These are phyloP conservation scores for Machimus atricapillus DNA, from an alignment of 2,888 invertebrate species.

Conservation along the genomic window DNA sequence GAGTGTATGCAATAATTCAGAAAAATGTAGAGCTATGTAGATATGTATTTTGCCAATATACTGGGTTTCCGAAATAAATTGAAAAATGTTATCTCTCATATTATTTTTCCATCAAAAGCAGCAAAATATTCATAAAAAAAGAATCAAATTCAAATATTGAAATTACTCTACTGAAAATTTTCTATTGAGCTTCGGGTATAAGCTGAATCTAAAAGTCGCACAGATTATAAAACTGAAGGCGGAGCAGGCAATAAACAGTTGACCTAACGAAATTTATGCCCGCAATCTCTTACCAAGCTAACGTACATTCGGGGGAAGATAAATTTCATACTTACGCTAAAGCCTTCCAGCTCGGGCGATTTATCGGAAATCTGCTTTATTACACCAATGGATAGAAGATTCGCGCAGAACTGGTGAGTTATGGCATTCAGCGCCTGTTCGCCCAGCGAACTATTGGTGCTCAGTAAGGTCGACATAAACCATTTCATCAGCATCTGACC, in stretches of 20 bases:
- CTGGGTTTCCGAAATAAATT: neutral
- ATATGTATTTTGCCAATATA: neutral
- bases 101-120: neutral
- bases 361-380: conserved; percentile 80
- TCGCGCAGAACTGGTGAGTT: conserved; percentile 84
- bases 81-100: neutral
- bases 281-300: neutral
- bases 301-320: neutral
- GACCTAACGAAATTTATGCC: neutral
- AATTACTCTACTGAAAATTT: neutral
- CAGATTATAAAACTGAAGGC: neutral
- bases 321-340: conserved; percentile 22
- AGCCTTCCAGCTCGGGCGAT: conserved; percentile 40
- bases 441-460: conserved; percentile 70
- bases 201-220: neutral
- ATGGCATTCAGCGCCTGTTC: conserved; percentile 78
- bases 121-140: neutral
- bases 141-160: neutral
- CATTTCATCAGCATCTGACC: conserved; percentile 93
- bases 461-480: conserved; percentile 78
- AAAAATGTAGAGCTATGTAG: too few species aligned
- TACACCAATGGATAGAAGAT: conserved; percentile 86
- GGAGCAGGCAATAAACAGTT: neutral
- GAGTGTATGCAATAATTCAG: too few species aligned
- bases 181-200: neutral